phyloP scores from a whole-genome alignment of 1,140 invertebrate species.

The Eriosoma lanigerum region DNA sequence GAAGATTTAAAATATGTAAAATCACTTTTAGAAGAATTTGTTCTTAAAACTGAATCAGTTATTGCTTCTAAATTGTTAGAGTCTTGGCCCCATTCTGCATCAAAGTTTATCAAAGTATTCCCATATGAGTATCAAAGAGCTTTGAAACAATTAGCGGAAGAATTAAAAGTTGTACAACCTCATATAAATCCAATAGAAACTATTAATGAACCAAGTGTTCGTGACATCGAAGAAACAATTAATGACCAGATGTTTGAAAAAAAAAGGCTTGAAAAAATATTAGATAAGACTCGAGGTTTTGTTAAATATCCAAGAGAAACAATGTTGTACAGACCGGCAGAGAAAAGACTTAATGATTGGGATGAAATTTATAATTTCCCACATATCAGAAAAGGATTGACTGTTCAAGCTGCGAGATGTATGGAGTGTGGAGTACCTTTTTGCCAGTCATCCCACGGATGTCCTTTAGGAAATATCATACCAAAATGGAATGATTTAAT shows the following conservation, averaged over 20 bases:
- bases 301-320: slow-evolving; percentile 93
- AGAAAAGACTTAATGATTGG: slow-evolving; percentile 89
- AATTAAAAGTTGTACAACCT: slow-evolving; percentile 59
- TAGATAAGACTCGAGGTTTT: slow-evolving; percentile 94
- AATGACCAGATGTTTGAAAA: slow-evolving; percentile 73
- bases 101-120: slow-evolving; percentile 94
- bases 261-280: slow-evolving; percentile 74
- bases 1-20: slow-evolving; percentile 83
- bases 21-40: slow-evolving; percentile 81
- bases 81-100: slow-evolving; percentile 78
- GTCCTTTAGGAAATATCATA: slow-evolving; percentile 97
- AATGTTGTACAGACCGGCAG: slow-evolving; percentile 78
- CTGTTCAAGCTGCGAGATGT: slow-evolving; percentile 91
- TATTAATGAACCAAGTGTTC: slow-evolving; percentile 61
- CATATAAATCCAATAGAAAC: slow-evolving; percentile 58
- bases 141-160: slow-evolving; percentile 72
- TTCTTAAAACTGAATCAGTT: slow-evolving; percentile 84
- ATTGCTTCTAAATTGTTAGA: slow-evolving; percentile 78
- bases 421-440: slow-evolving; percentile 99
- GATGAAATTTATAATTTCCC: slow-evolving; percentile 92
- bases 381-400: slow-evolving; percentile 82
- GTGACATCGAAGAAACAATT: slow-evolving; percentile 87
- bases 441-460: slow-evolving; percentile 95
- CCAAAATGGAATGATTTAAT: slow-evolving; percentile 99
- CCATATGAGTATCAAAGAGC: slow-evolving; percentile 95